Conservation (phyloP, 2,113 vertebrate species). For the Panthera uncia region DNA sequence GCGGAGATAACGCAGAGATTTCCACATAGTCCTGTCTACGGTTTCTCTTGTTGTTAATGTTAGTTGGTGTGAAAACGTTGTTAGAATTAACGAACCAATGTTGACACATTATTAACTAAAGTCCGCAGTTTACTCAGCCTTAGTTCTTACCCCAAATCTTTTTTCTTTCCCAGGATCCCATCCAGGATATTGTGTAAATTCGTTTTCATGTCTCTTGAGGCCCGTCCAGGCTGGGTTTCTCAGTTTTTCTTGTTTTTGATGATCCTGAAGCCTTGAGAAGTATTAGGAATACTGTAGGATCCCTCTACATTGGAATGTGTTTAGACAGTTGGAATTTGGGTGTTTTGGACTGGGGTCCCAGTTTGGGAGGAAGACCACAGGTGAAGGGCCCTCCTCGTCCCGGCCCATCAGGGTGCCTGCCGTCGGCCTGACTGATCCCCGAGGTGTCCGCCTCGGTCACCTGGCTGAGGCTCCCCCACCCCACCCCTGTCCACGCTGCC, state of each 20-base stretch:
- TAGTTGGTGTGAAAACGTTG: rapidly evolving
- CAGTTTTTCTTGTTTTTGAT: neutral
- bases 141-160: rapidly evolving
- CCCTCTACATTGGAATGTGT: neutral
- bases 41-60: rapidly evolving
- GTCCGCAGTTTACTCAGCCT: neutral
- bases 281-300: rapidly evolving
- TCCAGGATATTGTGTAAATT: neutral
- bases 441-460: rapidly evolving
- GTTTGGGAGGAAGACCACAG: neutral
- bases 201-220: rapidly evolving
- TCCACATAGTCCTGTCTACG: rapidly evolving
- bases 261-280: neutral
- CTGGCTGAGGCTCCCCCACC: rapidly evolving
- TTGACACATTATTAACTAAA: rapidly evolving
- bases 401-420: rapidly evolving
- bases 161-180: neutral
- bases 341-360: neutral
- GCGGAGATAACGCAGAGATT: neutral
- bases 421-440: rapidly evolving
- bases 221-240: neutral
- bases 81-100: rapidly evolving
- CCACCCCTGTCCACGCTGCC: rapidly evolving
- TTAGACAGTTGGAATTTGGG: neutral
- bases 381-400: rapidly evolving